Conservation (phyloP, 2,113 vertebrate species). For the Hyperoodon ampullatus region DNA sequence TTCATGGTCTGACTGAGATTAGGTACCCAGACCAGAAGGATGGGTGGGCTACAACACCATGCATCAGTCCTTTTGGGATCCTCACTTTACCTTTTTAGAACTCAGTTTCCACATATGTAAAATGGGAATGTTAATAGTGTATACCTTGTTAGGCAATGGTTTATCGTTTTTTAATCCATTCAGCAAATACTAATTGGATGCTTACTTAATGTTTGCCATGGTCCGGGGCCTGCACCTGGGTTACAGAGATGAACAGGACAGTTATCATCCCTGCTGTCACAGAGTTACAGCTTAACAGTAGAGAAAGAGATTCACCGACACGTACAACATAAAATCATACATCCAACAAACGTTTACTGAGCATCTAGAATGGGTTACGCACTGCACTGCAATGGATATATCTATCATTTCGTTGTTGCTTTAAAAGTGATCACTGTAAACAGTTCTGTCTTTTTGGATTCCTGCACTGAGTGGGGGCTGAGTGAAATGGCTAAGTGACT, state of each 20-base stretch:
- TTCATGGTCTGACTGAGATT: neutral
- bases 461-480: neutral
- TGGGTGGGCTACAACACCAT: neutral
- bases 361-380: neutral
- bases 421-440: neutral
- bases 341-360: neutral
- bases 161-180: neutral
- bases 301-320: neutral
- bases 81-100: neutral
- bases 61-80: fast-evolving
- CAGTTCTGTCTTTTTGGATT: neutral
- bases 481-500: neutral
- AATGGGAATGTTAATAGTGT: neutral
- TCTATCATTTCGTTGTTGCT: neutral
- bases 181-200: neutral
- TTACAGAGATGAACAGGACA: neutral
- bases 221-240: neutral
- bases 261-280: neutral
- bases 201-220: neutral
- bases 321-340: too few species aligned
- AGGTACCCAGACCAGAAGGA: neutral
- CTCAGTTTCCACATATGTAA: neutral
- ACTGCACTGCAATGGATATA: neutral
- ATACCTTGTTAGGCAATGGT: neutral
- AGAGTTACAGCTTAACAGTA: neutral